These are phyloP conservation scores for Odontocolon sp. DNA, from an alignment of 2,888 invertebrate species.

Conservation along the genomic window DNA sequence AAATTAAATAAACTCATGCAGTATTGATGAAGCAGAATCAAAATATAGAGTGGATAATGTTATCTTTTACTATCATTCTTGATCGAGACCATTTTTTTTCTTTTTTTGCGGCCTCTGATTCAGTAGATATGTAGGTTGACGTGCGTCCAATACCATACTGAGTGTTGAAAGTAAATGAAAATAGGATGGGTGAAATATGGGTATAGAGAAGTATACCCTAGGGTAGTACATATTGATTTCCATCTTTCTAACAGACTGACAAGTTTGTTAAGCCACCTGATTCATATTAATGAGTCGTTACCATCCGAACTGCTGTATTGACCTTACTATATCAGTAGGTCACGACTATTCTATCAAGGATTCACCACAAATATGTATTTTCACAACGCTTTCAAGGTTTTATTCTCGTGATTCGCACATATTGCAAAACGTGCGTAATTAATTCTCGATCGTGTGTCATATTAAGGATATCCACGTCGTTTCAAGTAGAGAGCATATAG, in stretches of 20 bases:
- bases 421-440: neutral
- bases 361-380: conserved; percentile 15
- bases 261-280: conserved; percentile 63
- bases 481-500: too few species aligned
- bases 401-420: neutral
- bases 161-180: conserved; percentile 21
- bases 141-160: conserved; percentile 41
- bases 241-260: conserved; percentile 63
- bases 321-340: conserved; percentile 28
- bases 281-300: conserved; percentile 70
- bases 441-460: conserved; percentile 7
- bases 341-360: conserved; percentile 32
- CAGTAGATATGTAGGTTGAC: conserved; percentile 13
- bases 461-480: too few species aligned
- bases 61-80: neutral
- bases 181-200: conserved; percentile 6
- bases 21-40: conserved; percentile 23
- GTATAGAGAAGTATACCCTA: conserved; percentile 40
- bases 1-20: conserved; percentile 26
- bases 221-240: conserved; percentile 66
- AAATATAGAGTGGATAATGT: neutral
- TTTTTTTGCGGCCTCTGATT: neutral
- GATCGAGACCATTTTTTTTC: neutral
- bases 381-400: neutral
- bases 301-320: conserved; percentile 1